Conservation (phyloP, 2,113 vertebrate genomes). For the Pipa parva region DNA sequence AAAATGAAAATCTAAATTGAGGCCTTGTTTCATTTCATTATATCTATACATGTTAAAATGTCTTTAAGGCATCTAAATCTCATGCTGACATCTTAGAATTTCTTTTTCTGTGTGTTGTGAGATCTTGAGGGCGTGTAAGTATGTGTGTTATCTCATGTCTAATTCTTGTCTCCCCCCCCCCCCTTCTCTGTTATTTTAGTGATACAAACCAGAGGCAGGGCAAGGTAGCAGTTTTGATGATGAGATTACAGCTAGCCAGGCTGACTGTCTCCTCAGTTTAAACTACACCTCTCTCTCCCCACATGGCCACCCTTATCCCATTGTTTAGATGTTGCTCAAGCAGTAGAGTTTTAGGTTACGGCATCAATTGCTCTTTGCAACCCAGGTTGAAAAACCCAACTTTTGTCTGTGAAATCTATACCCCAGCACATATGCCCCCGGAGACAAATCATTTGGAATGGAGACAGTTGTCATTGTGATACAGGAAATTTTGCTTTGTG, state of each 20-base stretch:
- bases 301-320: conserved; percentile 67
- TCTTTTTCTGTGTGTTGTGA: background rate
- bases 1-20: no score
- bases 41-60: no score
- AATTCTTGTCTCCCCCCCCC: conserved; percentile 14
- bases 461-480: conserved; percentile 51
- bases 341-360: conserved; percentile 87
- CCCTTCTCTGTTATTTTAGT: conserved; percentile 42
- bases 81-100: no score
- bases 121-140: conserved; percentile 20
- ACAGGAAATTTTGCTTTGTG: background rate
- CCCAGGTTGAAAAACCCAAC: conserved; percentile 82
- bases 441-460: conserved; percentile 74
- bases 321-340: conserved; percentile 90
- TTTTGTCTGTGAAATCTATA: conserved; percentile 83
- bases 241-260: conserved; percentile 91
- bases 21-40: no score
- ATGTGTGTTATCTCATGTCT: conserved; percentile 28
- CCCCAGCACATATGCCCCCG: conserved; percentile 78
- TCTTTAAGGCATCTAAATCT: no score
- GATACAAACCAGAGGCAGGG: conserved; percentile 76
- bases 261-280: conserved; percentile 87
- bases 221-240: conserved; percentile 74
- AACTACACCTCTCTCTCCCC: conserved; percentile 45
- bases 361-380: conserved; percentile 92